These are phyloP conservation scores for Teleogryllus occipitalis DNA, from an alignment of 1,140 invertebrate genomes.

Conservation along the genomic window DNA sequence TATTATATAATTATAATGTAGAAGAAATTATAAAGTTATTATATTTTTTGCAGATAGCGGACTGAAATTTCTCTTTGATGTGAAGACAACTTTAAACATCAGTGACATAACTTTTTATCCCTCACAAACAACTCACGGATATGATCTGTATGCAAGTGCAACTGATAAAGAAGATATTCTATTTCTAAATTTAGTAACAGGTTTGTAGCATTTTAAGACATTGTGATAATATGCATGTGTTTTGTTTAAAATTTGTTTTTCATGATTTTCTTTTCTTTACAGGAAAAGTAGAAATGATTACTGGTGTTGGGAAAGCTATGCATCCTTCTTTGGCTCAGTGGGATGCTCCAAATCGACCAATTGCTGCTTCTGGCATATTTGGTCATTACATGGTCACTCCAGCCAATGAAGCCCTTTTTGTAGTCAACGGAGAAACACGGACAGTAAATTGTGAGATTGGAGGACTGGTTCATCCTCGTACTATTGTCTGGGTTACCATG, in stretches of 20 bases:
- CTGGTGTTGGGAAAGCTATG: constrained; percentile 58
- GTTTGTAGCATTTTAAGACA: constrained; percentile 33
- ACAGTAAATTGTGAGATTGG: constrained; percentile 73
- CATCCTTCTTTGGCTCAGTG: constrained; percentile 49
- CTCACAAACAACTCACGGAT: constrained; percentile 62
- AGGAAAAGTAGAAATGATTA: constrained; percentile 73
- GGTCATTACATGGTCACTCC: constrained; percentile 69
- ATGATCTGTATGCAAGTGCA: constrained; percentile 66
- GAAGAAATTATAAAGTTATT: background rate
- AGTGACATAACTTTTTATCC: constrained; percentile 72
- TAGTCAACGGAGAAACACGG: constrained; percentile 62
- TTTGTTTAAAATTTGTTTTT: background rate
- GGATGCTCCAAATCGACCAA: constrained; percentile 57
- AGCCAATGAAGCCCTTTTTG: constrained; percentile 61
- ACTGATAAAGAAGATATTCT: constrained; percentile 67
- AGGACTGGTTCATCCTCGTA: constrained; percentile 53
- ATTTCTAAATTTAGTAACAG: constrained; percentile 63
- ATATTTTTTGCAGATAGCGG: constrained; percentile 46
- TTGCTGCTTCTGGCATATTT: constrained; percentile 61
- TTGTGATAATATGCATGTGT: background rate
- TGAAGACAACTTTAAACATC: constrained; percentile 67
- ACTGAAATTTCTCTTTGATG: constrained; percentile 63
- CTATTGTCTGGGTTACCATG: constrained; percentile 55
- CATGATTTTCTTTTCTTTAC: constrained; percentile 17
- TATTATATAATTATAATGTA: too few species aligned